Percentiles rank a stretch among this genome's conserved stretches.
Conservation (phyloP, 2,113 vertebrate species). For the Calyptomena viridis region DNA sequence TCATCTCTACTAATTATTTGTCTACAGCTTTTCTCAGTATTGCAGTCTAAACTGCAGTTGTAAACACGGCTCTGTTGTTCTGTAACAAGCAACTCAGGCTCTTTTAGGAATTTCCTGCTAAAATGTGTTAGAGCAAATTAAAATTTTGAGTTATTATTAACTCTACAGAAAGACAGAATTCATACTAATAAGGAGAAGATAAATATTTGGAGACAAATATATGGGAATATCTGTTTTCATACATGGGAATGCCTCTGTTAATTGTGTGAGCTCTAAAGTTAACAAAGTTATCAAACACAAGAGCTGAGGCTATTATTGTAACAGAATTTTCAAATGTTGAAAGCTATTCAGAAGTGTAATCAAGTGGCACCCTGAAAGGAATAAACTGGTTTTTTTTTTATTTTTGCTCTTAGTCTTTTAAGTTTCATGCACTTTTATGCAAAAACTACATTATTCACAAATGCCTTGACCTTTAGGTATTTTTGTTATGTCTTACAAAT, state of each 20-base stretch:
- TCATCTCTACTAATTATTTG: constrained; percentile 52
- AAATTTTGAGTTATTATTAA: not conserved
- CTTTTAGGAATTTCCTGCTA: not conserved
- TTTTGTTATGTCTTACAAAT: not conserved
- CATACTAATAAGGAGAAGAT: not conserved
- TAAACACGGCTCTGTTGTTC: not conserved
- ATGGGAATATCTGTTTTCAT: not conserved
- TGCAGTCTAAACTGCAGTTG: not conserved
- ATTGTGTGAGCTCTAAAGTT: not conserved
- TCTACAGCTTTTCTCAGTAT: not conserved
- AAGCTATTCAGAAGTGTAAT: not conserved
- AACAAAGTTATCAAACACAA: not conserved
- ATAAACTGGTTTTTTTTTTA: not conserved
- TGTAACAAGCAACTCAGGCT: not conserved
- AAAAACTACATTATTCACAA: not conserved
- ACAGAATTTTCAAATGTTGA: not conserved
- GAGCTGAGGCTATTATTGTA: not conserved
- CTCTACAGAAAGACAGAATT: not conserved
- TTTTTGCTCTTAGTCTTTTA: not conserved
- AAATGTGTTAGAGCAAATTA: not conserved
- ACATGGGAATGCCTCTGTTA: not conserved
- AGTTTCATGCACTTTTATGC: not conserved
- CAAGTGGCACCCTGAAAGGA: not conserved
- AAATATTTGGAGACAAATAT: not conserved
- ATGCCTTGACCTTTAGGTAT: not conserved